phyloP scores from a whole-genome alignment of 1,140 invertebrate genomes.

The Macrocentrus cingulum region DNA sequence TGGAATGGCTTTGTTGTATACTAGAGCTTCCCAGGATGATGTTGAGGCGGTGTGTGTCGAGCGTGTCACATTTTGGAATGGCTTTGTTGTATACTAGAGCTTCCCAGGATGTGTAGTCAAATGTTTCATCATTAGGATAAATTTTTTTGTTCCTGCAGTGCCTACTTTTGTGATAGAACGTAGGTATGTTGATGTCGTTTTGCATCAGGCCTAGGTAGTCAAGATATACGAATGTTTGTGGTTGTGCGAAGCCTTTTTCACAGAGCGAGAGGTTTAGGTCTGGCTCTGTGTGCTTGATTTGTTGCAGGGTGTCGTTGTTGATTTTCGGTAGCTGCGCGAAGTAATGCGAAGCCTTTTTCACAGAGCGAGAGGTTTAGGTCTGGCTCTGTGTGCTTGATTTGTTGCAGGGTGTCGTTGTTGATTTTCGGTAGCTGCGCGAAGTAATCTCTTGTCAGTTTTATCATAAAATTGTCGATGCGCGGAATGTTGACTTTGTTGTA shows the following conservation, averaged over 20 bases:
- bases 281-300: neutral
- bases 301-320: neutral
- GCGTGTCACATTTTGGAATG: too few relatives aligned
- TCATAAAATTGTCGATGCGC: constrained; percentile 1
- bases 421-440: neutral
- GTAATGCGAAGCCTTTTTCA: neutral
- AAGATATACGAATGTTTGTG: constrained; percentile 3
- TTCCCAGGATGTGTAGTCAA: too few relatives aligned
- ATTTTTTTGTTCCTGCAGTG: neutral
- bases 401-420: neutral
- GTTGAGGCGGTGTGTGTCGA: too few relatives aligned
- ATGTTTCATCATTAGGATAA: too few relatives aligned
- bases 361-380: too few relatives aligned
- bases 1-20: too few relatives aligned
- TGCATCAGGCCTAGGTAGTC: neutral
- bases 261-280: too few relatives aligned
- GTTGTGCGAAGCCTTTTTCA: neutral
- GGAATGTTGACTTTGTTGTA: constrained; percentile 11
- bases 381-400: neutral
- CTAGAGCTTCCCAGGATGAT: too few relatives aligned
- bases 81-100: too few relatives aligned
- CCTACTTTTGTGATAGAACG: constrained; percentile 1
- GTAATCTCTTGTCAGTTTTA: constrained; percentile 1
- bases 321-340: neutral
- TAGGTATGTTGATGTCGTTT: neutral